Conservation (phyloP, 1,140 invertebrate genomes). For the Drosophila grimshawi region DNA sequence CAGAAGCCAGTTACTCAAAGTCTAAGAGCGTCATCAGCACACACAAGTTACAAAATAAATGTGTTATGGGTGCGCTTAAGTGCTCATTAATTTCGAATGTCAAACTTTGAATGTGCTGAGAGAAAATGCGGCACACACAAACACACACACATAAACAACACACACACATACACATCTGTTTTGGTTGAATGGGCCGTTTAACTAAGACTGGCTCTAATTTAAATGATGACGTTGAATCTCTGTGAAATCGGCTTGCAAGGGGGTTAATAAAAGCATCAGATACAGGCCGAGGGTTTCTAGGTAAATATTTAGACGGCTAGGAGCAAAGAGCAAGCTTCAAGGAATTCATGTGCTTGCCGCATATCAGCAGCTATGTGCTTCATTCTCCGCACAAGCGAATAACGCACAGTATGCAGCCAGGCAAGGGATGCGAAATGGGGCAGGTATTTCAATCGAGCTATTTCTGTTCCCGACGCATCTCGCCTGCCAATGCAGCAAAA, state of each 20-base stretch:
- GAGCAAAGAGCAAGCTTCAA: conserved; percentile 12
- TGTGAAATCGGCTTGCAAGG: conserved; percentile 56
- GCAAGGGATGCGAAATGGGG: conserved; percentile 5
- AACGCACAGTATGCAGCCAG: background rate
- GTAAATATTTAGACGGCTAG: conserved; percentile 36
- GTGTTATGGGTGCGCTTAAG: conserved; percentile 80
- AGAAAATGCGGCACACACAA: conserved; percentile 41
- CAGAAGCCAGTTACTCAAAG: conserved; percentile 8
- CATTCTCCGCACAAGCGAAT: conserved; percentile 1
- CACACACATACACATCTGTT: background rate
- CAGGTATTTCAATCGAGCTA: conserved; percentile 69
- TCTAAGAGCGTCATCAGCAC: conserved; percentile 32
- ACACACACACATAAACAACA: background rate
- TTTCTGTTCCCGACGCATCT: conserved; percentile 35
- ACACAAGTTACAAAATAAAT: conserved; percentile 61
- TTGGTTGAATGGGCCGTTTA: conserved; percentile 59
- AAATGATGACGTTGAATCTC: conserved; percentile 48
- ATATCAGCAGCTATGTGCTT: background rate
- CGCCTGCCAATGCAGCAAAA: background rate
- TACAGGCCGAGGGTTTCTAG: conserved; percentile 18
- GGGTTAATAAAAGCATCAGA: conserved; percentile 45
- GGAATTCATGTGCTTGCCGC: background rate
- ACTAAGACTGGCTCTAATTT: conserved; percentile 39
- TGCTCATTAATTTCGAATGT: conserved; percentile 79
- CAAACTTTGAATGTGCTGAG: conserved; percentile 59